Base-by-base conservation (phyloP, 2,888 invertebrate species). In the Pyrocoelia pectoralis region DNA sequence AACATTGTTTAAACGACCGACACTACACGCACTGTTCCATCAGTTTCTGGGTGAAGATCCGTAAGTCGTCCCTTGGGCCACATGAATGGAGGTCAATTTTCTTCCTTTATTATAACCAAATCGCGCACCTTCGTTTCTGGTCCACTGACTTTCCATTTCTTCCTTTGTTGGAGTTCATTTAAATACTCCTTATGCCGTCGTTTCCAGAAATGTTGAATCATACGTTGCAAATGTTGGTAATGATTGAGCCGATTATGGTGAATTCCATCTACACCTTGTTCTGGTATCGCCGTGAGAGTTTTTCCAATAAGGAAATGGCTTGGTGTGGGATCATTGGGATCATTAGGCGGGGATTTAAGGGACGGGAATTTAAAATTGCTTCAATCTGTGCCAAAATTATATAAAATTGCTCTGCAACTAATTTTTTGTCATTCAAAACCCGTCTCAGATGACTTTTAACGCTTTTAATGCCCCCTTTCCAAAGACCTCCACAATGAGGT, bases 401-500 rank as follows among this genome's bases (percentile, higher is more conserved):
- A n/a, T n/a, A n/a, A n/a, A n/a, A n/a, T n/a, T n/a, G n/a, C n/a
- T n/a, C n/a, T n/a, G n/a, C n/a, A n/a, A 28, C 28, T 70, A 24
- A 24, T 24, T 24, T 24, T 5, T 3, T 24, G 24, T 24, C 24
- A 24, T 24, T 24, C 24, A 24, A 24, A 29, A 65, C 60, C 19
- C 59, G 29, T 33, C 43, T 51, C 28, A 64, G 10, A 56, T 64
- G 64, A 38, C 12, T 46, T 60, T 65, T 65, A 8, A 38, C 12
- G n/a, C 15, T 15, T 52, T 60, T 65, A n/a, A 65, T 48, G 1
- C 24, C 46, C 1, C 50, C 58, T 18, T 65, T 58, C 61, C 65
- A 69, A 14, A 67, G 50, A 29, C 65, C 63, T 1, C 67, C 65
- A 41, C 71, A 71, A 50, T 56, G 67, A 1, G 72, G 70, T 2